phyloP scores from a whole-genome alignment of 2,797 vertebrate species.

The Prunella strophiata region DNA sequence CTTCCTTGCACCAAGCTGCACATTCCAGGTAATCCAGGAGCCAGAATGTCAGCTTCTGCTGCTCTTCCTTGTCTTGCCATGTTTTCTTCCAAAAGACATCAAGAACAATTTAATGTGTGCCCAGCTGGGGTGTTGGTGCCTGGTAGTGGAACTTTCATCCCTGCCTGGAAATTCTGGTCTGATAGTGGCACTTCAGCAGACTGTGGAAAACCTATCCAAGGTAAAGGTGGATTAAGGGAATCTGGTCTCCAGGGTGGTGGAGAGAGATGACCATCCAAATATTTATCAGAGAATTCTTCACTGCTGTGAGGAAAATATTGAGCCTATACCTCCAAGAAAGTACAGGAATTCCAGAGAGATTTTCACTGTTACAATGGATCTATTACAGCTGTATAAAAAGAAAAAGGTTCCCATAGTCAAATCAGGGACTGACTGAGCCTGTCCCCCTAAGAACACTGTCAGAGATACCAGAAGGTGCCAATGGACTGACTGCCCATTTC shows the following conservation, averaged over 20 bases:
- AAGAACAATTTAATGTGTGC: neutral
- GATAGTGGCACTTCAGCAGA: neutral
- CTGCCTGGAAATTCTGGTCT: neutral
- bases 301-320: neutral
- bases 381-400: neutral
- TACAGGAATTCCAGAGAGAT: neutral
- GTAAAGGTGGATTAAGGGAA: neutral
- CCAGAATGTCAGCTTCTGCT: neutral
- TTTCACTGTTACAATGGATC: neutral
- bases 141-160: neutral
- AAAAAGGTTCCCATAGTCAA: neutral
- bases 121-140: neutral
- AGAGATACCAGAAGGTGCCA: neutral
- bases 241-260: neutral
- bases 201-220: neutral
- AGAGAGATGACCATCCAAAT: neutral
- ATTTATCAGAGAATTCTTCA: neutral
- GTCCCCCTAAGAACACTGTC: neutral
- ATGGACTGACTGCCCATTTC: neutral
- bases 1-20: neutral
- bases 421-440: neutral
- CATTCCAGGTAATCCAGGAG: neutral
- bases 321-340: constrained; percentile 8
- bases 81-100: neutral
- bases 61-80: neutral